phyloP scores from a whole-genome alignment of 1,140 invertebrate species.

The Danaus plexippus region DNA sequence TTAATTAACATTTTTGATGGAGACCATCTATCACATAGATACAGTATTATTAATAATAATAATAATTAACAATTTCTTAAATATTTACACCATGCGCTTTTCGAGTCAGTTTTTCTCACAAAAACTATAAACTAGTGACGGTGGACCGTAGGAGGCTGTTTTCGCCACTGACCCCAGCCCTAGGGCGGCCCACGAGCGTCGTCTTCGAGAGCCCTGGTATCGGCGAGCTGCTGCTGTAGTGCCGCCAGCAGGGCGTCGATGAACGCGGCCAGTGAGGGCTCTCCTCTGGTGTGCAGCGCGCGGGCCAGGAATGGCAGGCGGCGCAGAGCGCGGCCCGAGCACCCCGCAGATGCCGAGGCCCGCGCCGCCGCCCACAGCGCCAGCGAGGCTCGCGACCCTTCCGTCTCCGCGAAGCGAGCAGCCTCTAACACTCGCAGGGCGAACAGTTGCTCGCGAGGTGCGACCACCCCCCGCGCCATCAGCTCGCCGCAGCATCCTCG shows the following conservation, averaged over 20 bases:
- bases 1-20: no score
- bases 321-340: constrained; percentile 88
- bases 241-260: constrained; percentile 35
- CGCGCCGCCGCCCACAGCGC: constrained; percentile 45
- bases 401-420: constrained; percentile 42
- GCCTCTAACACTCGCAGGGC: constrained; percentile 38
- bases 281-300: constrained; percentile 60
- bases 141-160: no score
- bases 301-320: constrained; percentile 91
- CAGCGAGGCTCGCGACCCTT: constrained; percentile 45
- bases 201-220: constrained; percentile 19
- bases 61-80: no score
- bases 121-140: no score
- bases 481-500: constrained; percentile 62
- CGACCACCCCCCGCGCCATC: constrained; percentile 68
- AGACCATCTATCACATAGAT: no score
- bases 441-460: constrained; percentile 55
- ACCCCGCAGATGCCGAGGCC: constrained; percentile 74
- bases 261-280: constrained; percentile 23
- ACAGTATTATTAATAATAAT: no score
- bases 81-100: no score
- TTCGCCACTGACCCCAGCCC: no score
- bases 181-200: not conserved
- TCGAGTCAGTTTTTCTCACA: no score
- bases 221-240: constrained; percentile 25